Conservation (phyloP, 2,888 invertebrate species). For the Willowsia nigromaculata region DNA sequence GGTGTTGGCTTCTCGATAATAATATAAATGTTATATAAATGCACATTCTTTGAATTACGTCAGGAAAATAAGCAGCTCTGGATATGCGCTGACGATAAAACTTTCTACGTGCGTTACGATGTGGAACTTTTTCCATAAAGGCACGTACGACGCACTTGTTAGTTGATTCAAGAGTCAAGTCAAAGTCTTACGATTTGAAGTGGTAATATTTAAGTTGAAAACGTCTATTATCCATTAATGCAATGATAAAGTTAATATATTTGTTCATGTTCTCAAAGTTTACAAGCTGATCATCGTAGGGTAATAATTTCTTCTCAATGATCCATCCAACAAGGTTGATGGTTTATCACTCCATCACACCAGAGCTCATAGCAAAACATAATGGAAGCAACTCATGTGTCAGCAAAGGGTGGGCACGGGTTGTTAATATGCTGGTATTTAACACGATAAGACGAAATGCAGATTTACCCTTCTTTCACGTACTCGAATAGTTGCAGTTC, state of each 20-base stretch:
- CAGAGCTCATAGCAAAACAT: not conserved
- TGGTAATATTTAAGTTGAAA: not conserved
- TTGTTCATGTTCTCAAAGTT: not conserved
- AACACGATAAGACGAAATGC: not conserved
- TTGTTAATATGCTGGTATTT: not conserved
- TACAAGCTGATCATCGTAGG: not conserved
- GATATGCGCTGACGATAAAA: not conserved
- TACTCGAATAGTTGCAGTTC: too few species aligned
- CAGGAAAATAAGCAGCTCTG: not conserved
- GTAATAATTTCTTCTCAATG: slow-evolving; percentile 20
- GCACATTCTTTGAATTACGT: not conserved
- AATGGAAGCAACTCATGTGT: not conserved
- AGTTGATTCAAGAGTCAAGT: not conserved
- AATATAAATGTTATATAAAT: too few species aligned
- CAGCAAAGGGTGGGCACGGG: not conserved
- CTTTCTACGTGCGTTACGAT: not conserved
- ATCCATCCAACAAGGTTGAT: slow-evolving; percentile 28
- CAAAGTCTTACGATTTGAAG: too few species aligned
- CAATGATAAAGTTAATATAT: not conserved
- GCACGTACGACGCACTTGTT: not conserved
- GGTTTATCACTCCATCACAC: slow-evolving; percentile 1
- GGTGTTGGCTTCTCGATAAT: not conserved
- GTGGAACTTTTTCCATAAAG: not conserved
- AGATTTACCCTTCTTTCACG: not conserved
- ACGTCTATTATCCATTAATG: not conserved